Percentiles rank a stretch among this genome's conserved stretches.
Evolutionary conservation across 2,888 invertebrate species (phyloP).

Genomic region (Plagodis dolabraria): DNA sequence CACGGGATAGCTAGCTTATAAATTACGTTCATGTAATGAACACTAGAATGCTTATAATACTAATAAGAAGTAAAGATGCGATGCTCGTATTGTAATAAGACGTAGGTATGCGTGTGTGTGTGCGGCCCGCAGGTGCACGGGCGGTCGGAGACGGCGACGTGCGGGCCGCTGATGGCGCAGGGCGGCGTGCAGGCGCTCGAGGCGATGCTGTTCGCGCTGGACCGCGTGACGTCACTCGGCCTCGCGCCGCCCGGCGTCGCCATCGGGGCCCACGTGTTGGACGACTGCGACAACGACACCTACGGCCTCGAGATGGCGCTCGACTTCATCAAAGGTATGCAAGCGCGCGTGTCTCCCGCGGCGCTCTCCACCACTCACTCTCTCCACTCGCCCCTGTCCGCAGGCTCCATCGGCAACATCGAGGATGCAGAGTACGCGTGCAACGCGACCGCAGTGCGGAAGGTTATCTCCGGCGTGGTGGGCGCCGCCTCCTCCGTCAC

Average conservation of each 20-base stretch:
- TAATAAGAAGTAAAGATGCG: no score
- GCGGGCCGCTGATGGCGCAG: conserved; percentile 96
- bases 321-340: conserved; percentile 94
- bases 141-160: conserved; percentile 90
- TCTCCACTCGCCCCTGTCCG: not conserved
- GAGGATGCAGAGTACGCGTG: conserved; percentile 94
- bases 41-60: no score
- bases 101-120: conserved; percentile 1
- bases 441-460: conserved; percentile 90
- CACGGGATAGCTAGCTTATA: no score
- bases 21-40: no score
- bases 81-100: no score
- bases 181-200: conserved; percentile 94
- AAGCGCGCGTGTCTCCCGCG: not conserved
- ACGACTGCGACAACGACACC: conserved; percentile 97
- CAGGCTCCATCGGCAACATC: conserved; percentile 97
- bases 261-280: conserved; percentile 93
- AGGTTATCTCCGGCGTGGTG: conserved; percentile 70
- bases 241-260: conserved; percentile 89
- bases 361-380: not conserved
- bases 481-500: conserved; percentile 92
- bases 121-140: conserved; percentile 88
- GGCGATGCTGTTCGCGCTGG: conserved; percentile 94
- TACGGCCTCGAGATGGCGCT: conserved; percentile 96
- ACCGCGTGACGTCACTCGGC: conserved; percentile 86